Evolutionary conservation across 2,797 vertebrate genomes (phyloP), one percentile per base, ranked within the genome.

Genomic region (Gobio occitaniae): DNA sequence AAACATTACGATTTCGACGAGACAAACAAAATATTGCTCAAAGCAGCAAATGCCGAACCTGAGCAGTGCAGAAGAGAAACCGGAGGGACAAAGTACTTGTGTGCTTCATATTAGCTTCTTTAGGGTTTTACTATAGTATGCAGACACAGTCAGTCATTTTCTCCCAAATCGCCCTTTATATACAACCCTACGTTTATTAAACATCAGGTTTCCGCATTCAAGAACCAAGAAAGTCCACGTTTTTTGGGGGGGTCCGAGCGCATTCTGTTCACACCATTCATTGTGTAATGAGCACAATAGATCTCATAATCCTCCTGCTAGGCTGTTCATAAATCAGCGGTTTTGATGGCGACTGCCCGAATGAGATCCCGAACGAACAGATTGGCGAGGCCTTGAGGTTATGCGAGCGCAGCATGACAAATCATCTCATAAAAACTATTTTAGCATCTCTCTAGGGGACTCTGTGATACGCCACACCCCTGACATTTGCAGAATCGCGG

Each of bases 401-500:
- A 82, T 72, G 48, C 5, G 71, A 80, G 70, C 25, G 72, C 21
- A 71, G 52, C 44, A 48, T 81, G 83, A 82, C 72, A 87, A 87
- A 87, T 36, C 78, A 82, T 82, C 70, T 77, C 86, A 69, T 80
- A 84, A 82, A 84, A 83, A 81, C 56, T 54, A 52, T 81, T 87
- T 87, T 82, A 84, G 83, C 71, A 80, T 85, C 65, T 75, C 78
- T 59, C 71, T 52, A 68, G 65, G 78, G 82, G 52, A 74, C 69
- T 74, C 8, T 66, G 59, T 41, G 29, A 75, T 44, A 75, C 50
- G 21, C 71, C 76, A 83, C 56, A 84, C 56, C 76, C 63, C 54
- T 68, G 50, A 50, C 63, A 76, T 80, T 80, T 76, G 56, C 78
- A 13, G 61, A 69, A 36, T 61, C 5, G 13, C 54, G 52, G 50